phyloP scores from a whole-genome alignment of 2,113 vertebrate genomes.

The Dasyornis broadbenti region DNA sequence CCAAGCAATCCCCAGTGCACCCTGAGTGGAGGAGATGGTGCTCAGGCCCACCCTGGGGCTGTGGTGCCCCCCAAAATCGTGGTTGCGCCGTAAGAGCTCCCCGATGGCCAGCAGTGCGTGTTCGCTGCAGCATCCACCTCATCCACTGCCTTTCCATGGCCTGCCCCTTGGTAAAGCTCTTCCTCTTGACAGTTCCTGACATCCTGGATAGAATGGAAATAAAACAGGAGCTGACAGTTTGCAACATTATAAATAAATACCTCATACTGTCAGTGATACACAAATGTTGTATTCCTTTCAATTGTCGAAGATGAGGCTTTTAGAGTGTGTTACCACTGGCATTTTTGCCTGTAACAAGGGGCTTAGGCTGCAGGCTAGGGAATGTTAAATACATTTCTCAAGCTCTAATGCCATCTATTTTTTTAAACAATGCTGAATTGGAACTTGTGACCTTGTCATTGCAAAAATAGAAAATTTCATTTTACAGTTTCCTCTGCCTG shows the following conservation, averaged over 20 bases:
- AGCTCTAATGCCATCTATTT: background rate
- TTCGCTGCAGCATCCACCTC: background rate
- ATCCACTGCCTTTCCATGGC: background rate
- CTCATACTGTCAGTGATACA: constrained; percentile 24
- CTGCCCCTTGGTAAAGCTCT: background rate
- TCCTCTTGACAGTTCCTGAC: constrained; percentile 32
- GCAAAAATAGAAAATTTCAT: background rate
- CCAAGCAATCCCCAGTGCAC: background rate
- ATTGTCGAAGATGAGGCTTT: constrained; percentile 48
- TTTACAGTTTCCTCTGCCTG: background rate
- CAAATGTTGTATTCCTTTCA: constrained; percentile 46
- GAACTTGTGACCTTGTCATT: constrained; percentile 22
- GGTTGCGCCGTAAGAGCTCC: background rate
- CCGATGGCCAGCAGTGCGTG: fast-evolving
- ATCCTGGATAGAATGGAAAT: background rate
- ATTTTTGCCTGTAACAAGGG: constrained; percentile 16
- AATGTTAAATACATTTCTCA: constrained; percentile 37
- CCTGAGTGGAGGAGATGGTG: background rate
- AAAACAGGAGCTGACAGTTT: constrained; percentile 24
- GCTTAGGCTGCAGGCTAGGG: background rate
- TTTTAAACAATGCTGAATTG: background rate
- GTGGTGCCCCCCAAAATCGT: background rate
- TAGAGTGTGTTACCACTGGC: constrained; percentile 5
- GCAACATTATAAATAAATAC: constrained; percentile 47
- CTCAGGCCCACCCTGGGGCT: background rate